Base-by-base conservation (phyloP, 30 jellyfish, hydroid and myxozoan species). In the Rhopilema esculentum region DNA sequence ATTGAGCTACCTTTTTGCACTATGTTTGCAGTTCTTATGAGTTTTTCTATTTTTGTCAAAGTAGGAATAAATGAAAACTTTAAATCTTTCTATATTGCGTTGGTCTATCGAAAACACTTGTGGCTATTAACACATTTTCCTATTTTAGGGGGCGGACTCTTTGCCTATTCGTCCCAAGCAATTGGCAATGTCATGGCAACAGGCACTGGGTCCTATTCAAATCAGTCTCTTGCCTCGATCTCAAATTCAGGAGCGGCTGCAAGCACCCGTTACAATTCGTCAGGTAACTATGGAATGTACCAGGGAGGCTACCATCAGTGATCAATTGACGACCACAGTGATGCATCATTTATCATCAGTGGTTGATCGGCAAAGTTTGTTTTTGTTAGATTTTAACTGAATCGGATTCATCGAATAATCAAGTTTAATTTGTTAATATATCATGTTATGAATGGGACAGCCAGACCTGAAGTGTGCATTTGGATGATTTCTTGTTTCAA, bases 131-230 rank as follows among this genome's bases (percentile, higher is more conserved):
- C 31, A 50, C 16, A 8, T 40, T 20, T 52, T 72, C 51, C 0
- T 63, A 27, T 23, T 66, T 57, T 32, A 93, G 97, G 97, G 8
- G 97, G 97, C 26, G 99, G 99, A n/a, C 86, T 88, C 1, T 88
- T 94, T 26, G 99, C 99, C 20, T 95, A 89, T 72, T 84, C 99
- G n/a, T 82, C 99, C 0, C 99, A 95, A 57, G 97, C 99, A 0
- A 61, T 86, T 77, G 99, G 99, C 26, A 79, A 79, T 64, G 99
- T 95, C 80, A 95, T 95, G 99, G 97, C 99, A 48, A 85, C 99
- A 1, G 97, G 97, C 24, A 74, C 97, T 16, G 97, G 92, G n/a
- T 80, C 87, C 16, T 88, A 69, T 40, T 27, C 97, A 31, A 80
- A 65, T 21, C 83, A 57, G 72, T 61, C 92, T 16, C 22, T 24